Percentiles rank a stretch among this genome's conserved stretches.
phyloP scores from a whole-genome alignment of 2,888 invertebrate genomes.

The Horisme vitalbata region DNA sequence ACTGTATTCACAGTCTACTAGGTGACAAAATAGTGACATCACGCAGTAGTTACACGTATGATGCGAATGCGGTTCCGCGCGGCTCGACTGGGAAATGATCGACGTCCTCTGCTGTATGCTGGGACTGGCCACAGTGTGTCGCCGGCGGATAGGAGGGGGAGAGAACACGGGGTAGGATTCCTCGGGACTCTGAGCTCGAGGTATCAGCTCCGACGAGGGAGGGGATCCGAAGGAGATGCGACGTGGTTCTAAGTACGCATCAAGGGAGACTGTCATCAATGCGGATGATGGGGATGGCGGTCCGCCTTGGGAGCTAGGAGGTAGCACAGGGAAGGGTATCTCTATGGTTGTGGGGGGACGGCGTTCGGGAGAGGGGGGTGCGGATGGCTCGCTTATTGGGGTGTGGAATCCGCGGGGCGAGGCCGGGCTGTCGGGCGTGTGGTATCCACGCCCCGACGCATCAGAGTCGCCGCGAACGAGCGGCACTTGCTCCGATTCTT shows the following conservation, averaged over 20 bases:
- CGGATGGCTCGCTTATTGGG: constrained; percentile 85
- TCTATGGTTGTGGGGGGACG: constrained; percentile 83
- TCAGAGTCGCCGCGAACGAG: constrained; percentile 82
- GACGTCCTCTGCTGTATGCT: constrained; percentile 87
- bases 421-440: constrained; percentile 67
- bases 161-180: constrained; percentile 94
- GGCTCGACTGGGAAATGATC: constrained; percentile 89
- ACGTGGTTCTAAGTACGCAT: constrained; percentile 92
- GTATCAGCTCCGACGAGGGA: constrained; percentile 87
- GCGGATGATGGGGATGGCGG: constrained; percentile 93
- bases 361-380: constrained; percentile 70
- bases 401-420: constrained; percentile 89
- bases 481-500: constrained; percentile 66
- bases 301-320: constrained; percentile 54
- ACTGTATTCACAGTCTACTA: constrained; percentile 2
- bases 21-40: constrained; percentile 16
- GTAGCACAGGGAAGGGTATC: constrained; percentile 69
- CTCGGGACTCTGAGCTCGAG: constrained; percentile 87
- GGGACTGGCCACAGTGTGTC: constrained; percentile 80
- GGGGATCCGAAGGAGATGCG: constrained; percentile 92
- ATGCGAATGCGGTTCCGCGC: constrained; percentile 89
- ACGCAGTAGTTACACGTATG: constrained; percentile 91
- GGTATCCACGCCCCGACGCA: constrained; percentile 81
- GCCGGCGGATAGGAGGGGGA: constrained; percentile 89
- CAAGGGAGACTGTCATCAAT: constrained; percentile 91